Percentiles rank a stretch among this genome's conserved stretches.
Conservation (phyloP, 1,140 invertebrate genomes). For the Hyposmocoma kahamanoa region DNA sequence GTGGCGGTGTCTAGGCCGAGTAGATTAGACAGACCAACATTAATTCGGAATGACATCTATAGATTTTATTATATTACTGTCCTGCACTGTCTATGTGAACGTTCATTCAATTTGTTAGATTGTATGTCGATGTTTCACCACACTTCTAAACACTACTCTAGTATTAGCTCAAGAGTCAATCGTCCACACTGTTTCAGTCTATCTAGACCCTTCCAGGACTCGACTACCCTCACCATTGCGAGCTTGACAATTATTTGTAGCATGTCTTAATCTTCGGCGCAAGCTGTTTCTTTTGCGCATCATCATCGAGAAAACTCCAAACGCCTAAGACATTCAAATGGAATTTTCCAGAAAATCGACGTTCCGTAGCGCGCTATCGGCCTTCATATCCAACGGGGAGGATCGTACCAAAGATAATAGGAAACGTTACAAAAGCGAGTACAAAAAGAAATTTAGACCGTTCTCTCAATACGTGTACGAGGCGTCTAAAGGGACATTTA, state of each 20-base stretch:
- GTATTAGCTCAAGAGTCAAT: slow-evolving; percentile 30
- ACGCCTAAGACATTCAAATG: slow-evolving; percentile 63
- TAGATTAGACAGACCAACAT: slow-evolving; percentile 54
- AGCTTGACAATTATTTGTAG: slow-evolving; percentile 69
- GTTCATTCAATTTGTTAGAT: slow-evolving; percentile 66
- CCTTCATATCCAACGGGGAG: slow-evolving; percentile 71
- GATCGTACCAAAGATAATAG: slow-evolving; percentile 74
- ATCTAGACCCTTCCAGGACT: slow-evolving; percentile 60
- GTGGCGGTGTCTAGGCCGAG: slow-evolving; percentile 68
- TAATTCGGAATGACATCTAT: slow-evolving; percentile 71
- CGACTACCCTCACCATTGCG: slow-evolving; percentile 64
- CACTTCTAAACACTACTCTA: slow-evolving; percentile 45
- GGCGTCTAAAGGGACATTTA: slow-evolving; percentile 81
- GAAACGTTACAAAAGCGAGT: slow-evolving; percentile 81
- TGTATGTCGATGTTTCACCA: slow-evolving; percentile 71
- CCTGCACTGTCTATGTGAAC: slow-evolving; percentile 70
- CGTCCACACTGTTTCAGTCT: slow-evolving; percentile 43
- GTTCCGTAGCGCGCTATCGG: slow-evolving; percentile 73
- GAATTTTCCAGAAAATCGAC: slow-evolving; percentile 74
- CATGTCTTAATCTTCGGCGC: slow-evolving; percentile 62
- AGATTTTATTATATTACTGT: slow-evolving; percentile 62
- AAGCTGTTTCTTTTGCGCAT: slow-evolving; percentile 66
- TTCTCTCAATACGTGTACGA: slow-evolving; percentile 87
- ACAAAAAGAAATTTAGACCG: slow-evolving; percentile 87
- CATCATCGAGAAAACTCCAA: slow-evolving; percentile 44